These are phyloP conservation scores for Muraenolepis orangiensis DNA, from an alignment of 2,797 vertebrate species.

Conservation along the genomic window DNA sequence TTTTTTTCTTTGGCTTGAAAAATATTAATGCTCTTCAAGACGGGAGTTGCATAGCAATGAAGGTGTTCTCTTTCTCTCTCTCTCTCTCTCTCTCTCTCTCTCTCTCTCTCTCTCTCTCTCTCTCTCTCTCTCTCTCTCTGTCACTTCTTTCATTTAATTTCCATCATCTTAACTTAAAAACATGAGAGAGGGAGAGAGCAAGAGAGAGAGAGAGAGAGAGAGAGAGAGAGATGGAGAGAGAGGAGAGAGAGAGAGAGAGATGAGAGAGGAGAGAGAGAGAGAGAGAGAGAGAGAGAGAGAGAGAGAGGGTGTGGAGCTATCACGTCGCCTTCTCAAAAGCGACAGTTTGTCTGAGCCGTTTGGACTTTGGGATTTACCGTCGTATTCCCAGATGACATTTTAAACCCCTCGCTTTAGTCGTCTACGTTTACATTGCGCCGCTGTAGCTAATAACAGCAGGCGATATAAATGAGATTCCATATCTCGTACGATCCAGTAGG, in stretches of 20 bases:
- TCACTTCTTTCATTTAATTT: conserved; percentile 3
- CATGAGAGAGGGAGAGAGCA: too few relatives aligned
- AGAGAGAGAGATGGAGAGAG: conserved; percentile 8
- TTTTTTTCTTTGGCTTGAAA: conserved; percentile 52
- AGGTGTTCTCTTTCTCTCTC: background rate
- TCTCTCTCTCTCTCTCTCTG: background rate
- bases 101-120: too few relatives aligned
- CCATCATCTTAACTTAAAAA: conserved; percentile 11
- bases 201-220: too few relatives aligned
- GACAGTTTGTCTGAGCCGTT: conserved; percentile 23
- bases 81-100: background rate
- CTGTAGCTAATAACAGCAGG: background rate
- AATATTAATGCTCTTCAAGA: conserved; percentile 53
- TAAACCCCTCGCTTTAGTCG: background rate
- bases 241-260: background rate
- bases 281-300: conserved; percentile 12
- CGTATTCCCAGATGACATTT: conserved; percentile 51
- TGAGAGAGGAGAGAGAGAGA: conserved; percentile 27
- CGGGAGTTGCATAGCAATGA: conserved; percentile 46
- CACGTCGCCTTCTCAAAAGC: background rate
- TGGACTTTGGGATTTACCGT: conserved; percentile 49
- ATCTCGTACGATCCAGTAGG: background rate
- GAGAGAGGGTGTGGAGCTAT: background rate
- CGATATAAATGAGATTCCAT: background rate
- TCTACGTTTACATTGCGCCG: background rate